Conservation (phyloP, 2,888 invertebrate genomes). For the Synanthedon vespiformis region DNA sequence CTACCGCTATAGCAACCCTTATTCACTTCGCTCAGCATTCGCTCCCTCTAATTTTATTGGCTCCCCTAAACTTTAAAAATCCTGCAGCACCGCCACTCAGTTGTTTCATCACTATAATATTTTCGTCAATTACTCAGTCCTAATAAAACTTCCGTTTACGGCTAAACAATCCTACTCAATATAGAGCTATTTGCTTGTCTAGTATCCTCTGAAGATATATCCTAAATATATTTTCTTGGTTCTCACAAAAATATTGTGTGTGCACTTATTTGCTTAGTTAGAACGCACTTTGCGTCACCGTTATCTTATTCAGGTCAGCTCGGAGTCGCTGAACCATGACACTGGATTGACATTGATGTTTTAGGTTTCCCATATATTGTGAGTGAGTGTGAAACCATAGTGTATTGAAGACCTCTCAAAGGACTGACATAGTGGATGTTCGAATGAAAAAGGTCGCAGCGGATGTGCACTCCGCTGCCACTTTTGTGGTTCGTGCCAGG, state of each 20-base stretch:
- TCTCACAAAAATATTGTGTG: neutral
- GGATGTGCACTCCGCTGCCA: conserved; percentile 66
- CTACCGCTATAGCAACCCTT: conserved; percentile 62
- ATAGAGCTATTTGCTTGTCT: no score
- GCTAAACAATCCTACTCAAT: no score
- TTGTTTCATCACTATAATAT: conserved; percentile 49
- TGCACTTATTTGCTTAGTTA: conserved; percentile 29
- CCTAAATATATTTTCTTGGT: no score
- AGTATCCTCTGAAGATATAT: no score
- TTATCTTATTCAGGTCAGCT: conserved; percentile 50
- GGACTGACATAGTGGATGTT: conserved; percentile 23
- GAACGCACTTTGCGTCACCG: conserved; percentile 45
- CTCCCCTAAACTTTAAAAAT: conserved; percentile 62
- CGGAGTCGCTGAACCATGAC: conserved; percentile 51
- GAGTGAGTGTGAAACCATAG: conserved; percentile 42
- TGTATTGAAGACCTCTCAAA: conserved; percentile 19
- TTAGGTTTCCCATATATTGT: conserved; percentile 27
- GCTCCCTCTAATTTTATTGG: conserved; percentile 64
- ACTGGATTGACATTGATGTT: conserved; percentile 49
- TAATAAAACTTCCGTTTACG: conserved; percentile 8
- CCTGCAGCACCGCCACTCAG: conserved; percentile 38
- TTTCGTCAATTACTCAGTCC: conserved; percentile 34
- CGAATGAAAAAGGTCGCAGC: conserved; percentile 39
- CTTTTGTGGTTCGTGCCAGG: conserved; percentile 59
- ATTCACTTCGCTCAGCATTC: conserved; percentile 54